Conservation (phyloP, 2,888 invertebrate genomes). For the Drosophila maculinotata region DNA sequence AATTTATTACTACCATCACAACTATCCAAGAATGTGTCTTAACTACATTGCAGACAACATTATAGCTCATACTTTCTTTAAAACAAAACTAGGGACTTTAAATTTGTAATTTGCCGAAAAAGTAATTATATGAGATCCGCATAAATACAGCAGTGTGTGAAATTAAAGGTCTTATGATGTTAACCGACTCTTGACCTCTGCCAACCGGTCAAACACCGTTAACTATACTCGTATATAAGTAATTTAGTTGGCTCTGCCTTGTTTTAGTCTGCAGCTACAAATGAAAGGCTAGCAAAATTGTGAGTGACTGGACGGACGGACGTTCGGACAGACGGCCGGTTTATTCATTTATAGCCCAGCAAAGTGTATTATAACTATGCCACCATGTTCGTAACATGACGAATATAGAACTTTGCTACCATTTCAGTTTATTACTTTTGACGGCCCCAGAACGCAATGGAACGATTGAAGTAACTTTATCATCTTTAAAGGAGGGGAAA, state of each 20-base stretch:
- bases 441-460: no score
- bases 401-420: not conserved
- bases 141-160: slow-evolving; percentile 26
- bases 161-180: slow-evolving; percentile 24
- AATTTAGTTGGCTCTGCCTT: slow-evolving; percentile 47
- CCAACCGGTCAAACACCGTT: slow-evolving; percentile 20
- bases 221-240: slow-evolving; percentile 24
- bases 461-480: not conserved
- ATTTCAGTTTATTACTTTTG: no score
- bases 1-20: no score
- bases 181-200: slow-evolving; percentile 46
- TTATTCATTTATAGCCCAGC: slow-evolving; percentile 25
- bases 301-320: slow-evolving; percentile 34
- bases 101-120: slow-evolving; percentile 8
- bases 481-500: not conserved
- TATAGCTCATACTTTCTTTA: not conserved
- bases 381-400: slow-evolving; percentile 1
- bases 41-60: not conserved
- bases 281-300: slow-evolving; percentile 60
- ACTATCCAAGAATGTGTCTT: no score
- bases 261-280: slow-evolving; percentile 44
- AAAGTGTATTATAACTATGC: slow-evolving; percentile 9
- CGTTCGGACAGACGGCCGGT: slow-evolving; percentile 22
- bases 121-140: slow-evolving; percentile 25
- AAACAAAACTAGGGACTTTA: not conserved